Percentiles rank a stretch among this genome's conserved stretches.
These are phyloP conservation scores for Tenthredo mesomela DNA, from an alignment of 2,888 invertebrate species.

Conservation along the genomic window DNA sequence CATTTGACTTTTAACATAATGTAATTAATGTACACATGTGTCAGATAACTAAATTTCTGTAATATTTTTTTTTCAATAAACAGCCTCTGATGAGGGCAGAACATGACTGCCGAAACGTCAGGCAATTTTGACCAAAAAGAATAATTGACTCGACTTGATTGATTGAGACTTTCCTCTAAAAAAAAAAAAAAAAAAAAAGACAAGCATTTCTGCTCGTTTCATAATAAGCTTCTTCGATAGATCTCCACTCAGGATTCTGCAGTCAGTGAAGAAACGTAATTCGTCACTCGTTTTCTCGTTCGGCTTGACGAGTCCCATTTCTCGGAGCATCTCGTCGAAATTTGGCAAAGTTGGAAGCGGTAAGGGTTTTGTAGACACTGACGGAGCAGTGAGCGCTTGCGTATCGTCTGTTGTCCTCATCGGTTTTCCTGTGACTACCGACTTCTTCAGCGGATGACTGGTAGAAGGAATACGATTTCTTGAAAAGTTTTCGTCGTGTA, in stretches of 20 bases:
- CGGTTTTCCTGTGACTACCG: no score
- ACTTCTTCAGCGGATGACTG: no score
- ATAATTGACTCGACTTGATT: no score
- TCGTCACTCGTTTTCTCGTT: neutral
- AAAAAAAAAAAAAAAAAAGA: no score
- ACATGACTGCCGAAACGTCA: conserved; percentile 44
- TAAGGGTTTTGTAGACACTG: neutral
- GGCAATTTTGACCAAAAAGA: neutral
- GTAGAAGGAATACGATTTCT: neutral
- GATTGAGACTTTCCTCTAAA: no score
- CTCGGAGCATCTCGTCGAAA: neutral
- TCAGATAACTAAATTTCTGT: no score
- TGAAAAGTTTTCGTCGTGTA: neutral
- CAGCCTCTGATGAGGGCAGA: no score
- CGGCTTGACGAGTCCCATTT: neutral
- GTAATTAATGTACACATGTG: no score
- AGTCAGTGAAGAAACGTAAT: neutral
- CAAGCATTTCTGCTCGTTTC: conserved; percentile 41
- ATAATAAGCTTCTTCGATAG: conserved; percentile 23
- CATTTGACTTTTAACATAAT: no score
- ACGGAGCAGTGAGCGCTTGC: neutral
- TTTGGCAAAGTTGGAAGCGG: neutral
- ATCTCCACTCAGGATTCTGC: conserved; percentile 41
- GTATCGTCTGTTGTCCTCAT: no score
- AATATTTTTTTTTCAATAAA: no score